phyloP scores from a whole-genome alignment of 2,113 vertebrate species.

The Sisor rabdophorus region DNA sequence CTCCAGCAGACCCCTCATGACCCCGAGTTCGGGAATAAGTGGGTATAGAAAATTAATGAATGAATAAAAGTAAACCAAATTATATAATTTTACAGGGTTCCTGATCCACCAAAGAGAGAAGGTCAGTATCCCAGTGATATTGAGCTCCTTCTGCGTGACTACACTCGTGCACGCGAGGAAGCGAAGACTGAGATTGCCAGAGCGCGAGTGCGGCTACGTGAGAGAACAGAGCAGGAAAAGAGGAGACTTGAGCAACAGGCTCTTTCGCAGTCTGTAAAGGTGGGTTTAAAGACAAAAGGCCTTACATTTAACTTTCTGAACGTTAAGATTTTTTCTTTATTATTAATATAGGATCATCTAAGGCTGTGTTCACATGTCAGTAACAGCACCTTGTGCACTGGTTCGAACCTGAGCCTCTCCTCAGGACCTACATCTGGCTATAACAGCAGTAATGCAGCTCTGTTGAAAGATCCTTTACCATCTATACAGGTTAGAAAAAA shows the following conservation, averaged over 20 bases:
- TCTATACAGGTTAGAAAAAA: slow-evolving; percentile 59
- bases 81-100: slow-evolving; percentile 61
- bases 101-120: slow-evolving; percentile 59
- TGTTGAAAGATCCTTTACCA: slow-evolving; percentile 59
- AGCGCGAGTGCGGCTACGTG: slow-evolving; percentile 78
- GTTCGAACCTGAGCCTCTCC: slow-evolving; percentile 85
- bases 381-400: slow-evolving; percentile 82
- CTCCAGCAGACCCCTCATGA: too few relatives aligned
- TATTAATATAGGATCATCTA: slow-evolving; percentile 75
- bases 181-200: slow-evolving; percentile 85
- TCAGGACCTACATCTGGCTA: slow-evolving; percentile 93
- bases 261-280: slow-evolving; percentile 73
- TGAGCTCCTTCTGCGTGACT: slow-evolving; percentile 80
- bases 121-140: slow-evolving; percentile 78
- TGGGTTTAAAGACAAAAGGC: slow-evolving; percentile 45
- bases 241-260: slow-evolving; percentile 79
- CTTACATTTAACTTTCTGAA: not conserved
- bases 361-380: slow-evolving; percentile 75
- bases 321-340: not conserved
- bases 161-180: slow-evolving; percentile 83
- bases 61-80: slow-evolving; percentile 8
- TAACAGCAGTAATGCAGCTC: slow-evolving; percentile 80
- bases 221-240: slow-evolving; percentile 84
- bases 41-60: too few relatives aligned
- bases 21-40: too few relatives aligned